phyloP scores from a whole-genome alignment of 2,888 invertebrate species.

The Polydrusus pterygomalis region DNA sequence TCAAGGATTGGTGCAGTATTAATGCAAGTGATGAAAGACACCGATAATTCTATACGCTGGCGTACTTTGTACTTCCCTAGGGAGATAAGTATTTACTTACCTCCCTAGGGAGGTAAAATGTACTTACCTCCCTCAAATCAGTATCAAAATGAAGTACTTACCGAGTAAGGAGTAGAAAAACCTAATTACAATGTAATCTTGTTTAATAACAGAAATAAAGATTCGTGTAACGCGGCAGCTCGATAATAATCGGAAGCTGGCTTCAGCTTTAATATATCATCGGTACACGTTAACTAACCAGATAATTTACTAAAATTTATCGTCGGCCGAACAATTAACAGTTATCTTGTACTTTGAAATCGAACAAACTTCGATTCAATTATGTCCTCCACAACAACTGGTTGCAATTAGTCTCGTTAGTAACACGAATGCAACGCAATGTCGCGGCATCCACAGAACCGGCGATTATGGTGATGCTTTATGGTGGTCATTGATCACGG shows the following conservation, averaged over 20 bases:
- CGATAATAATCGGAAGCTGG: constrained; percentile 46
- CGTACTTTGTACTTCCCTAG: no score
- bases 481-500: constrained; percentile 49
- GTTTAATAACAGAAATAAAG: background rate
- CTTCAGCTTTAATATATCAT: constrained; percentile 46
- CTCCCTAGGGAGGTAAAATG: no score
- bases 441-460: constrained; percentile 39
- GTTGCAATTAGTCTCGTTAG: constrained; percentile 51
- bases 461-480: constrained; percentile 45
- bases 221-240: constrained; percentile 39
- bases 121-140: no score
- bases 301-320: constrained; percentile 54
- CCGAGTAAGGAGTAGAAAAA: no score
- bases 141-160: no score
- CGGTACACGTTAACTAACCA: constrained; percentile 36
- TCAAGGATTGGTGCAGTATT: no score
- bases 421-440: constrained; percentile 42
- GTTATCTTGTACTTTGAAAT: constrained; percentile 56
- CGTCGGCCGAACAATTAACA: constrained; percentile 53
- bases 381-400: constrained; percentile 53
- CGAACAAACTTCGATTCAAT: constrained; percentile 54
- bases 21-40: no score
- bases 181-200: background rate
- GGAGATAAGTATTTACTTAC: no score
- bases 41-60: no score